phyloP scores from a whole-genome alignment of 2,113 vertebrate species.

The Ptyas mucosa region DNA sequence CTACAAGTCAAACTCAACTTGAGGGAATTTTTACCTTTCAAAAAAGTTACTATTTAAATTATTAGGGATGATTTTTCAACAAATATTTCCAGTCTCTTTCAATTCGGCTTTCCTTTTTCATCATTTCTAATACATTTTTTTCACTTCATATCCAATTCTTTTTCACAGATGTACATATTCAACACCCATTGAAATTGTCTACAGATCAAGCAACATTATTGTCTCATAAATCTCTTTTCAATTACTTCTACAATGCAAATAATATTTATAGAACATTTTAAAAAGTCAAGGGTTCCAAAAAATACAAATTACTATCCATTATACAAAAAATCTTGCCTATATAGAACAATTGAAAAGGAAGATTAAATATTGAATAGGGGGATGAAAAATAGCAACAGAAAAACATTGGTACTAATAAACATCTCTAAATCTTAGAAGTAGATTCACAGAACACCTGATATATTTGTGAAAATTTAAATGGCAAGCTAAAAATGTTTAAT shows the following conservation, averaged over 20 bases:
- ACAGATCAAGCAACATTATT: not conserved
- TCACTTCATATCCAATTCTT: not conserved
- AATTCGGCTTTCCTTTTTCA: not conserved
- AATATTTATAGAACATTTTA: not conserved
- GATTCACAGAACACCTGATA: slow-evolving; percentile 13
- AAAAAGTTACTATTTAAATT: not conserved
- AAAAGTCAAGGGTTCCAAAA: not conserved
- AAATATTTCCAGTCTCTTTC: not conserved
- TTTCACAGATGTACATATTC: not conserved
- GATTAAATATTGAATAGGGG: not conserved
- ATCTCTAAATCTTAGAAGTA: slow-evolving; percentile 6
- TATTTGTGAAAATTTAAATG: slow-evolving; percentile 25
- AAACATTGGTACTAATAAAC: not conserved
- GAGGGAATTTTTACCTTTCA: not conserved
- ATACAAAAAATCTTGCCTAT: not conserved
- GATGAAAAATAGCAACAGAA: not conserved
- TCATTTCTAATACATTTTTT: not conserved
- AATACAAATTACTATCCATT: not conserved
- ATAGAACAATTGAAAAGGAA: not conserved
- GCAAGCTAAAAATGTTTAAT: slow-evolving; percentile 31
- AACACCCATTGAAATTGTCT: not conserved
- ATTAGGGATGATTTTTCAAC: not conserved
- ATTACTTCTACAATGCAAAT: not conserved
- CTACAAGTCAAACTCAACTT: not conserved
- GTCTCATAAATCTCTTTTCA: not conserved